Percentiles rank a stretch among this genome's conserved stretches.
phyloP scores from a whole-genome alignment of 2,113 vertebrate genomes.

The Peromyscus californicus region DNA sequence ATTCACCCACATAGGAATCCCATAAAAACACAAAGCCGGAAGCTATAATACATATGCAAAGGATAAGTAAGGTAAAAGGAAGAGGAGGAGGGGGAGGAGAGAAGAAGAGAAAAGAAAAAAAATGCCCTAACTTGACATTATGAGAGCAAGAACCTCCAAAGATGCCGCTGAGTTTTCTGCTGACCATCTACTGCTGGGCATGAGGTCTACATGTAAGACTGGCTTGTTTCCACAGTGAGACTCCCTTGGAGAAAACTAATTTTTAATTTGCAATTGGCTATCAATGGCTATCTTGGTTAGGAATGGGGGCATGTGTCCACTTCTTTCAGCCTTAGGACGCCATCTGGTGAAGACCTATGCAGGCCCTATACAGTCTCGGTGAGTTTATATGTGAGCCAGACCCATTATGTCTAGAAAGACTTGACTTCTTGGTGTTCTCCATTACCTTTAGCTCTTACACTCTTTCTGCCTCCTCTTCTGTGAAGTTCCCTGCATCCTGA shows the following conservation, averaged over 20 bases:
- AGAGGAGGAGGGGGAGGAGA: too few species aligned
- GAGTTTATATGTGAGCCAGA: not conserved
- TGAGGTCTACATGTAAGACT: not conserved
- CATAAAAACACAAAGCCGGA: not conserved
- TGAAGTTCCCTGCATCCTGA: not conserved
- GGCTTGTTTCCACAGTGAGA: not conserved
- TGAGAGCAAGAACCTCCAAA: not conserved
- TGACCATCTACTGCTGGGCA: not conserved
- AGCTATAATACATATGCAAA: not conserved
- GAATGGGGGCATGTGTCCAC: not conserved
- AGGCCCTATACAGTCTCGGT: not conserved
- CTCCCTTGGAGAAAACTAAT: not conserved
- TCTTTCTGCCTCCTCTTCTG: not conserved
- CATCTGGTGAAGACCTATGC: not conserved
- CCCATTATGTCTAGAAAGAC: not conserved
- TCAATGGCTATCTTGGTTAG: not conserved
- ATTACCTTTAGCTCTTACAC: not conserved
- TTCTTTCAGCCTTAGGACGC: not conserved
- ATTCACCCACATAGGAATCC: not conserved
- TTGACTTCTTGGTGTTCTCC: not conserved
- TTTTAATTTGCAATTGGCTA: not conserved
- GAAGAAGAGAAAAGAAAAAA: not conserved
- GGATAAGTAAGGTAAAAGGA: not conserved
- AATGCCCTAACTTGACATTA: not conserved
- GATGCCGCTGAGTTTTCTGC: not conserved